A percentile compares a stretch with the other conserved stretches of the same genome.
phyloP scores from a whole-genome alignment of 2,113 vertebrate genomes.

The Arothron firmamentum region DNA sequence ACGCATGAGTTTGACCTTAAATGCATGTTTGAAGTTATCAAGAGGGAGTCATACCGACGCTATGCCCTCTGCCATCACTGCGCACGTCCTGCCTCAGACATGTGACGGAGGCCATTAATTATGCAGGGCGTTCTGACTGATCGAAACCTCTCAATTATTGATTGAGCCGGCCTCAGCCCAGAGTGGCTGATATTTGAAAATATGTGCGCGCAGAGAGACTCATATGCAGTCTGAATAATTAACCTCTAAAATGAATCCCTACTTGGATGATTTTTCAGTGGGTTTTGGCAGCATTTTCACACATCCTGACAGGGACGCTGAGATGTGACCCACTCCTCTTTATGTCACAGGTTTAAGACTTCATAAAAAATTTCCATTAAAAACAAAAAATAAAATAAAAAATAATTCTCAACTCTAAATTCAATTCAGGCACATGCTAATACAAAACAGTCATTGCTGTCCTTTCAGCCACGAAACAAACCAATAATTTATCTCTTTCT shows the following conservation, averaged over 20 bases:
- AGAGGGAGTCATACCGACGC: background rate
- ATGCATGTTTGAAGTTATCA: constrained; percentile 35
- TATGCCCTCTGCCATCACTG: no score
- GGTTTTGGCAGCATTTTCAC: background rate
- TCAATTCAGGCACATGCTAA: background rate
- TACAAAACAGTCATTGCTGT: constrained; percentile 30
- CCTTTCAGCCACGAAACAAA: constrained; percentile 25
- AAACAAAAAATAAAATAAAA: constrained; percentile 3
- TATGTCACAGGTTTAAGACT: constrained; percentile 36
- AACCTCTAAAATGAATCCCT: no score
- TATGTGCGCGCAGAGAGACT: no score
- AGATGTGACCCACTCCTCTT: constrained; percentile 7
- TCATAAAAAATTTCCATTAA: no score
- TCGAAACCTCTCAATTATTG: constrained; percentile 21
- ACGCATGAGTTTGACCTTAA: constrained; percentile 20
- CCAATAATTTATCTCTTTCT: constrained; percentile 26
- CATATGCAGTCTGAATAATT: no score
- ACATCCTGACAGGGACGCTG: background rate
- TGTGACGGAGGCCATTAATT: constrained; percentile 15
- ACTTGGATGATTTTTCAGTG: no score
- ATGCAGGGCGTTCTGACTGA: constrained; percentile 21
- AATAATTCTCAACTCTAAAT: constrained; percentile 14
- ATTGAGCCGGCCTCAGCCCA: constrained; percentile 1
- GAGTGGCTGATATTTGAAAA: constrained; percentile 13
- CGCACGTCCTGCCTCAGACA: background rate